These are phyloP conservation scores for Atopsyche davidsoni DNA, from an alignment of 1,140 invertebrate genomes.

Conservation along the genomic window DNA sequence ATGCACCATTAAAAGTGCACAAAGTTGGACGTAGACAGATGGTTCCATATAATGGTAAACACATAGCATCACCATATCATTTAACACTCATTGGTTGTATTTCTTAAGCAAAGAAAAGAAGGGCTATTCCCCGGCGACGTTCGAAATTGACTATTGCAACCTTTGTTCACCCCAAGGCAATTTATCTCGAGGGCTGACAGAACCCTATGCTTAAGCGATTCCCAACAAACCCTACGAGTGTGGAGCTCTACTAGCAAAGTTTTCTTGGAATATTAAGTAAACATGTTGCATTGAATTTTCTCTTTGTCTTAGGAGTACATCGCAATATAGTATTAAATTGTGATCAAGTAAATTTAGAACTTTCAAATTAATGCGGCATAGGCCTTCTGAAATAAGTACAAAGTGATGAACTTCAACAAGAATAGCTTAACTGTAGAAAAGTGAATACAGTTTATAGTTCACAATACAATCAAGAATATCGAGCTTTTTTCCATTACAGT, in stretches of 20 bases:
- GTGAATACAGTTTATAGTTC: too few species aligned
- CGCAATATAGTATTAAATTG: too few species aligned
- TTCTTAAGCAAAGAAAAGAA: conserved; percentile 11
- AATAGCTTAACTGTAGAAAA: too few species aligned
- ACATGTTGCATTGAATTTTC: not conserved
- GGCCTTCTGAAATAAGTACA: too few species aligned
- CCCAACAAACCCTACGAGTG: too few species aligned
- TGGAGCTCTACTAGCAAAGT: not conserved
- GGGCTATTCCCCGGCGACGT: conserved; percentile 13
- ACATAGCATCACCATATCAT: conserved; percentile 20
- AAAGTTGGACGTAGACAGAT: not conserved
- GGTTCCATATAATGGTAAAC: conserved; percentile 18
- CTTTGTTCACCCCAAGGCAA: conserved; percentile 20
- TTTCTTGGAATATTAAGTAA: not conserved
- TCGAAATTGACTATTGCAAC: conserved; percentile 29
- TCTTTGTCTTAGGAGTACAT: too few species aligned
- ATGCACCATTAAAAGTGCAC: not conserved
- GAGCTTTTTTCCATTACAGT: too few species aligned
- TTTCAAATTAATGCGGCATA: too few species aligned
- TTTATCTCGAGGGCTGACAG: conserved; percentile 27
- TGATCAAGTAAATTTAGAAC: too few species aligned
- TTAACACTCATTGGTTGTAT: conserved; percentile 19
- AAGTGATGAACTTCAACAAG: too few species aligned
- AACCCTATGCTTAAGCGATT: too few species aligned
- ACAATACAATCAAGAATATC: too few species aligned